Percentiles rank a stretch among this genome's conserved stretches.
Conservation (phyloP, 2,113 vertebrate genomes). For the Monarcha castaneiventris region DNA sequence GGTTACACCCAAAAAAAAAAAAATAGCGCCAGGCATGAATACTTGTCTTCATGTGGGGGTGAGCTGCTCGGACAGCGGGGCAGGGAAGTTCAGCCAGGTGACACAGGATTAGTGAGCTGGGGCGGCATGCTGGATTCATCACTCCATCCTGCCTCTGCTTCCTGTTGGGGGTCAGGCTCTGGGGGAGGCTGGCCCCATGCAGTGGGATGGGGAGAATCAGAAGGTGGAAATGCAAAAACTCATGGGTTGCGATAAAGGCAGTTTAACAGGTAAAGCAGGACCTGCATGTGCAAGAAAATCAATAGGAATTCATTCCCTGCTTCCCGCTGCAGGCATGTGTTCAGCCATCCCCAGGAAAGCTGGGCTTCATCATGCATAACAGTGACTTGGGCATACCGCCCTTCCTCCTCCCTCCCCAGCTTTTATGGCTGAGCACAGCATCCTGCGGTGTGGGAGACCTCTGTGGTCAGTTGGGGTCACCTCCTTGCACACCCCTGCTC, state of each 20-base stretch:
- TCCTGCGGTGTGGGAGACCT: accelerated
- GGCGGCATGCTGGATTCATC: background rate
- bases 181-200: accelerated
- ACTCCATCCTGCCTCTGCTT: background rate
- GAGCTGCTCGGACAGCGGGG: background rate
- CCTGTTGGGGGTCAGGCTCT: accelerated
- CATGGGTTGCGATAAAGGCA: background rate
- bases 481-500: background rate
- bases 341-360: background rate
- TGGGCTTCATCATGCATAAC: accelerated
- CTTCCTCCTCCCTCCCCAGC: background rate
- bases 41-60: background rate
- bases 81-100: background rate
- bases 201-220: background rate
- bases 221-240: background rate
- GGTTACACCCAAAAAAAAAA: background rate
- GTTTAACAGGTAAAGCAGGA: background rate
- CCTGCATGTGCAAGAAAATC: background rate
- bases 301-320: background rate
- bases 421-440: accelerated
- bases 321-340: background rate
- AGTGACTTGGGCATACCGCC: accelerated
- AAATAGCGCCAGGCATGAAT: accelerated
- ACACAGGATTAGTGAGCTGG: background rate
- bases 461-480: background rate